Base-by-base conservation (phyloP, 2,797 vertebrate species). In the Naso thynnoides region DNA sequence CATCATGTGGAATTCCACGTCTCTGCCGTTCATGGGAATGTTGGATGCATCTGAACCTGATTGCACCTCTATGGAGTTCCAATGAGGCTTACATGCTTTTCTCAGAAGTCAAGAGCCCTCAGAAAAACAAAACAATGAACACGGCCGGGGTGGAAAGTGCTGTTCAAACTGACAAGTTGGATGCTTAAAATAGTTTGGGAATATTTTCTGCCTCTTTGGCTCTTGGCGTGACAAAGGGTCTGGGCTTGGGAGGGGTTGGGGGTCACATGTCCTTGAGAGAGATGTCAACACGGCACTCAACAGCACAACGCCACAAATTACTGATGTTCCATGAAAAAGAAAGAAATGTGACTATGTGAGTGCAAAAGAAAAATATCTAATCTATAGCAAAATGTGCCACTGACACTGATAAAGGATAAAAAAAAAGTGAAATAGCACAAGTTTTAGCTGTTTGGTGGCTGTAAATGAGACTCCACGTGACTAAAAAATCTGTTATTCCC, bases 1-100 rank as follows among this genome's bases (percentile, higher is more conserved):
- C 86, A 77, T 79, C 38, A 77, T 90, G 87, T 93, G 90, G 91
- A 94, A 93, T 93, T 90, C 90, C 87, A 83, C 72, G 77, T 93
- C 86, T 89, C 80, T 86, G 88, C 60, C 55, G 78, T 80, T 93
- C 86, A 79, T 92, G 90, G 93, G 92, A 91, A 93, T 76, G 79
- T 83, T 87, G 83, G 76, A 76, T 90, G 87, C 79, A 81, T 89
- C 85, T 72, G 81, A 88, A 88, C 83, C 80, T 85, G 79, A 85
- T 82, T 83, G 79, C 82, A 81, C 88, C 81, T 86, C 86, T 71
- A 78, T 88, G 61, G 86, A 77, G 73, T 78, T 89, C 85, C 87
- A 85, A 38, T 62, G 75, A 85, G 82, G 80, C 88, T 71, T 64
- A 50, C 75, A 53, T 44, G 60, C 76, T 72, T 82, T 85, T 86